A percentile compares a stretch with the other conserved stretches of the same genome.
These are phyloP conservation scores for Gymnorhina tibicen DNA, from an alignment of 2,113 vertebrate species.

Conservation along the genomic window DNA sequence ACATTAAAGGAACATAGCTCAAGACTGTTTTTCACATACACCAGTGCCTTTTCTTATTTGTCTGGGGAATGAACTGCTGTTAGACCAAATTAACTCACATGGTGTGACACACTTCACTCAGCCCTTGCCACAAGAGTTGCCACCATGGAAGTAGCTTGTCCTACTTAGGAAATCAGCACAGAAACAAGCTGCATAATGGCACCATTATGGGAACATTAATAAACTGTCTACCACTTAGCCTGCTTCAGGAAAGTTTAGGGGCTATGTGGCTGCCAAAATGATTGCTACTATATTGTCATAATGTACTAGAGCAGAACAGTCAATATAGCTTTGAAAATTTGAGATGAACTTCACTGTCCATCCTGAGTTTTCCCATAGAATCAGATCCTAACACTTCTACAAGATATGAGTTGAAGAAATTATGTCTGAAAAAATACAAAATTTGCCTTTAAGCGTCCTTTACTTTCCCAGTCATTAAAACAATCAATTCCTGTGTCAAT, in stretches of 20 bases:
- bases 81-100: constrained; percentile 24
- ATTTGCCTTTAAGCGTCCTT: background rate
- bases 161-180: background rate
- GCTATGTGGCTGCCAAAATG: background rate
- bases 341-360: background rate
- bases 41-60: background rate
- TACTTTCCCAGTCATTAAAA: background rate
- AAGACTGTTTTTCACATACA: background rate
- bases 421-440: background rate
- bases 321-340: background rate
- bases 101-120: background rate
- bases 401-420: background rate
- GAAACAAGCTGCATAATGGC: background rate
- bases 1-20: background rate
- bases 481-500: constrained; percentile 6
- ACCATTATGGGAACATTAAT: background rate
- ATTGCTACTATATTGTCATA: background rate
- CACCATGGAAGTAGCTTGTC: background rate
- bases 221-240: background rate
- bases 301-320: background rate
- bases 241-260: background rate
- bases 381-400: background rate
- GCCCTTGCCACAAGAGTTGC: background rate
- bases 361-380: background rate
- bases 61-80: background rate